Evolutionary conservation across 2,797 vertebrate species (phyloP).

Genomic region (Pitangus sulphuratus): DNA sequence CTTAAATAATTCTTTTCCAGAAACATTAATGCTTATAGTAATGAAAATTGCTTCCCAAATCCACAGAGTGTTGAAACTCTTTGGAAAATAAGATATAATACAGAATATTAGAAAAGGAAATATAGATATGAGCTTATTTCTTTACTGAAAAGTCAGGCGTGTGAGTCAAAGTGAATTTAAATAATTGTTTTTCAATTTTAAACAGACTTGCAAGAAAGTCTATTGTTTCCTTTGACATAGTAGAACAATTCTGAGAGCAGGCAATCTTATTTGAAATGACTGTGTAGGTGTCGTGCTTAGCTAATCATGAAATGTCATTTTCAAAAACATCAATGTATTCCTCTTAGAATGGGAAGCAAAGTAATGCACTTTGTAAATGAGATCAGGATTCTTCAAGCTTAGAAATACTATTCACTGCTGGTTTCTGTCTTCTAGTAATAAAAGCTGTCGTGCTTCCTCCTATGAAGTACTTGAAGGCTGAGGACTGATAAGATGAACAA

Average conservation of each 20-base stretch:
- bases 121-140: conserved; percentile 10
- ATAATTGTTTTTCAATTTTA: conserved; percentile 39
- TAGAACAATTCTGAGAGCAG: conserved; percentile 54
- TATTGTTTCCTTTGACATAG: conserved; percentile 44
- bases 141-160: background rate
- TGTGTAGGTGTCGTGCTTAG: conserved; percentile 50
- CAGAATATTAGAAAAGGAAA: background rate
- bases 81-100: conserved; percentile 17
- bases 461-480: background rate
- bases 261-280: conserved; percentile 55
- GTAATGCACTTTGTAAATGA: conserved; percentile 48
- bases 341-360: conserved; percentile 20
- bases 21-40: background rate
- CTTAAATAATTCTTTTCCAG: background rate
- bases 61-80: background rate
- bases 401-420: background rate
- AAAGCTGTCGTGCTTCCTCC: conserved; percentile 33
- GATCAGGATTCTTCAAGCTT: conserved; percentile 42
- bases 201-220: conserved; percentile 12
- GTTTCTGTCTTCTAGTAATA: conserved; percentile 20
- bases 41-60: background rate
- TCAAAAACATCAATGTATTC: conserved; percentile 55
- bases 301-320: conserved; percentile 68
- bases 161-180: conserved; percentile 52
- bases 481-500: background rate